Evolutionary conservation across 2,113 vertebrate species (phyloP), one percentile per base, ranked within the genome.

Genomic region (Aegotheles bennettii): DNA sequence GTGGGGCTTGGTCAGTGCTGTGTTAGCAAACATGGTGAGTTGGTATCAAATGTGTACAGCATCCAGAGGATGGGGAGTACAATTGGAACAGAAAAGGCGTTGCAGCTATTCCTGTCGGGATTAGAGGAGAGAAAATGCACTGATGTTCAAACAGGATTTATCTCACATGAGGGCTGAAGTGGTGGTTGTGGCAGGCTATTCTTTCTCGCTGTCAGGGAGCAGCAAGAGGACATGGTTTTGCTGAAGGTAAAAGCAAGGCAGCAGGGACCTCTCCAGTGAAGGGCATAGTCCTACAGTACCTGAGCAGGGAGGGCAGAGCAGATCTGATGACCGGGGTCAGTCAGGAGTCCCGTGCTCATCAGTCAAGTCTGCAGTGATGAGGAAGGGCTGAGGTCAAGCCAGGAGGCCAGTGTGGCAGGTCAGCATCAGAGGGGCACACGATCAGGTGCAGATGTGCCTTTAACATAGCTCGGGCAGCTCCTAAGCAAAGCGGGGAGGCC

Each of bases 51-150:
- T 59, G 51, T 75, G 38, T 59, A 12, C 42, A 50, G 47, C 36
- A 7, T 53, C 85, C 78, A 70, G 82, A 77, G 63, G 43, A 26
- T 42, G 42, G 50, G 42, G 82, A 74, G 43, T 74, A 38, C 33
- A 36, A 15, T 67, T 70, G 47, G 87, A 95, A 54, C 26, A 74
- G 64, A 70, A 77, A 70, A 94, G 54, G 50, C 51, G n/a, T 74
- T 87, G 87, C 90, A 90, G 90, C 82, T 93, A 19, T 90, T 93
- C 54, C 57, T 88, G 68, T 91, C 47, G 36, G 73, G 63, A 45
- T 61, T 65, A n/a, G 7, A 53, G 36, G 24, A 50, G 68, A 64
- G 80, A 81, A 67, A 57, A 63, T 1, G 3, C 40, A 35, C 48
- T 84, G 81, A 64, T 94, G 60, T 91, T 94, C 54, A 42, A 57